Base-by-base conservation (phyloP, 2,797 vertebrate species). In the Brachyrhaphis roseni region DNA sequence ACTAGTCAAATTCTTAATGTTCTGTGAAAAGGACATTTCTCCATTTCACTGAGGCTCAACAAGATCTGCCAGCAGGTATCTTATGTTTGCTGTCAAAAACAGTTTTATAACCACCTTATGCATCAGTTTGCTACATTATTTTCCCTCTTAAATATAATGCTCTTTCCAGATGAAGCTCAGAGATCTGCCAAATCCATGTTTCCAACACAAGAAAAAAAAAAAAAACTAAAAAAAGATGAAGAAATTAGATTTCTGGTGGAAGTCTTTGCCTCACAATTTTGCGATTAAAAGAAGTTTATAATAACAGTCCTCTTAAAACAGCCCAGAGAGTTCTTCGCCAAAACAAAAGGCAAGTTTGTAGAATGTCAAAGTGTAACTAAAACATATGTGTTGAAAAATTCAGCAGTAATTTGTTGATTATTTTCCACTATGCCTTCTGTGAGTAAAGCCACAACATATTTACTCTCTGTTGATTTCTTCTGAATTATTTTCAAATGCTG, bases 81-180 rank as follows among this genome's bases (percentile, higher is more conserved):
- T 87, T 85, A 80, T 87, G 81, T 78, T 81, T 80, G 72, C 85
- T 86, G 89, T 91, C 88, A 90, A 28, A 88, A 76, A 55, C 57
- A 20, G 46, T 82, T 87, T 84, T 80, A 75, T 86, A 81, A 78
- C 73, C 76, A 28, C 76, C 72, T 43, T 68, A 66, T 2, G 0
- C 77, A 72, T 77, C 77, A 57, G 31, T 39, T 57, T 5, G 1
- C 64, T 53, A 83, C 64, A 64, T 53, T 51, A 10, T 39, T 81
- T 47, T 36, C 31, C 15, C 59, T 39, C 23, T 81, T 74, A 36
- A 13, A 53, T 72, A 36, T 8, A 6, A 41, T 70, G 43, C 11
- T 59, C 78, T 59, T 57, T 62, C 62, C 80, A 81, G 31, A 72
- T 45, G 70, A 8, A 41, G 77, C 31, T 66, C 39, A 79, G 34